phyloP scores from a whole-genome alignment of 2,113 vertebrate species.

The Xiphorhynchus elegans region DNA sequence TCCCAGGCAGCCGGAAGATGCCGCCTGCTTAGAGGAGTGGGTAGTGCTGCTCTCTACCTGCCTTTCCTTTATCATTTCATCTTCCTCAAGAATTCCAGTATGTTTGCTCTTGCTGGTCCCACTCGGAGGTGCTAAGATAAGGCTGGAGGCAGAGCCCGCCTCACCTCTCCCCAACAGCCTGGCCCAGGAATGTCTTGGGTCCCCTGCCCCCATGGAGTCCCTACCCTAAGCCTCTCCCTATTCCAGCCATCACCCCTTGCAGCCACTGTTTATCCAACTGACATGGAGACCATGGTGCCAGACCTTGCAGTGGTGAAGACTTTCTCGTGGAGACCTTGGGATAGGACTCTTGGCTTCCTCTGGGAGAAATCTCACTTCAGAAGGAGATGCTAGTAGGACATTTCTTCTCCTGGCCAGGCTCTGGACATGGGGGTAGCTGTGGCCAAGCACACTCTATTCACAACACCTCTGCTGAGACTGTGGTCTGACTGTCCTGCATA shows the following conservation, averaged over 20 bases:
- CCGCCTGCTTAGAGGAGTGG: constrained; percentile 52
- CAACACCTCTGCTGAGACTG: neutral
- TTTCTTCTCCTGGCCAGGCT: neutral
- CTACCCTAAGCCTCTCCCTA: neutral
- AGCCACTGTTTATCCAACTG: neutral
- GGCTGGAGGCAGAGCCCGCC: constrained; percentile 51
- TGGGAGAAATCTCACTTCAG: neutral
- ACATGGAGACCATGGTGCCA: neutral
- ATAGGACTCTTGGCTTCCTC: neutral
- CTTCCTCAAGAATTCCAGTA: constrained; percentile 74
- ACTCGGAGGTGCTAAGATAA: constrained; percentile 69
- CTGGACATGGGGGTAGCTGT: neutral
- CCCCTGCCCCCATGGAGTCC: constrained; percentile 24
- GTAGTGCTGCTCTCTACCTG: constrained; percentile 40
- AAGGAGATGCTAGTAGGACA: neutral
- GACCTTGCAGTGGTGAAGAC: neutral
- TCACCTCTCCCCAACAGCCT: constrained; percentile 28
- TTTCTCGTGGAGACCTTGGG: neutral
- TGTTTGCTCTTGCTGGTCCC: constrained; percentile 71
- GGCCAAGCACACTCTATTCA: neutral
- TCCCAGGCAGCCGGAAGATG: constrained; percentile 68
- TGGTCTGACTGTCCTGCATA: neutral
- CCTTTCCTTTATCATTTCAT: constrained; percentile 71
- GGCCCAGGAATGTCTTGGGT: constrained; percentile 51
- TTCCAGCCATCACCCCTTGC: neutral